Conservation (phyloP, 2,888 invertebrate genomes). For the Protula sp. region DNA sequence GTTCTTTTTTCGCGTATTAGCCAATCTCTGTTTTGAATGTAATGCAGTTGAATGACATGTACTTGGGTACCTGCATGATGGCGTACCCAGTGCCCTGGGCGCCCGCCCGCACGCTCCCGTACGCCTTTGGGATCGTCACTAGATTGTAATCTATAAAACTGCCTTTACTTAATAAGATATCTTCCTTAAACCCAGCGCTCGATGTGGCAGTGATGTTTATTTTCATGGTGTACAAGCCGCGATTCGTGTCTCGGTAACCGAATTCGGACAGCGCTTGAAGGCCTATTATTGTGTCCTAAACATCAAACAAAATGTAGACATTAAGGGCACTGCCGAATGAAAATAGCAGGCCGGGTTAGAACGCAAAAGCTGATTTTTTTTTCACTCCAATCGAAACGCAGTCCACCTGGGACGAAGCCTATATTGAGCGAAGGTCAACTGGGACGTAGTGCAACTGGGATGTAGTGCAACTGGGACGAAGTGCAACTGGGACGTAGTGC, state of each 20-base stretch:
- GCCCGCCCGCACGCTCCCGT: constrained; percentile 88
- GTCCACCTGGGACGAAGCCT: too few species aligned
- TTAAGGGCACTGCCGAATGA: not conserved
- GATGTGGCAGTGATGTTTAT: constrained; percentile 45
- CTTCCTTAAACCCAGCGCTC: constrained; percentile 33
- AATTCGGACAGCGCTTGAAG: constrained; percentile 72
- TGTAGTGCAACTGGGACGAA: too few species aligned
- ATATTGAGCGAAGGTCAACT: too few species aligned
- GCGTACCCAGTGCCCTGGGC: constrained; percentile 92
- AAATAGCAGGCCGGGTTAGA: too few species aligned
- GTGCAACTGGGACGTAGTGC: too few species aligned
- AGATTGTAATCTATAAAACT: constrained; percentile 38
- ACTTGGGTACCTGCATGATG: constrained; percentile 74
- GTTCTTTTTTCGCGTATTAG: too few species aligned
- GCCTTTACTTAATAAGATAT: constrained; percentile 31
- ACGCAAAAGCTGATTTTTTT: too few species aligned
- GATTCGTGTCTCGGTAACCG: constrained; percentile 39
- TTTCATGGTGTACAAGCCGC: constrained; percentile 41
- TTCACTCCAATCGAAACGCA: too few species aligned
- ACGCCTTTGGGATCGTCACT: constrained; percentile 68
- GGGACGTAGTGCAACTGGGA: too few species aligned
- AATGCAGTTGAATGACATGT: too few species aligned
- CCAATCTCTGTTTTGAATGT: too few species aligned
- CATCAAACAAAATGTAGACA: not conserved
- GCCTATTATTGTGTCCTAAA: constrained; percentile 79